A percentile compares a stretch with the other conserved stretches of the same genome.
Conservation (phyloP, 2,888 invertebrate genomes). For the Scotopteryx bipunctaria region DNA sequence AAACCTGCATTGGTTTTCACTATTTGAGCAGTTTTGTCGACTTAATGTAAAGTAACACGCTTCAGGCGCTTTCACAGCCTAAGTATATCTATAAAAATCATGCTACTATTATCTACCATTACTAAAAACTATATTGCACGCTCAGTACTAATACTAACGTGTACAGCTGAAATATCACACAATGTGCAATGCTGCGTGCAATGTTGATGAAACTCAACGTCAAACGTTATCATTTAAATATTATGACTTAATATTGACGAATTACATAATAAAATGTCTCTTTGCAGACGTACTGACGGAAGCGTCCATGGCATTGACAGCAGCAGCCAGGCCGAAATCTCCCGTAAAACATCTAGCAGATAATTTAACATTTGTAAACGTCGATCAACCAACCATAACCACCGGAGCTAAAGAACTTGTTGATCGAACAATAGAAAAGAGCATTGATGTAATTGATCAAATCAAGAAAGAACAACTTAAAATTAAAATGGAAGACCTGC, state of each 20-base stretch:
- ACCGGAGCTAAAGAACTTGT: constrained; percentile 82
- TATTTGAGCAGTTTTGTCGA: constrained; percentile 23
- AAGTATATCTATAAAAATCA: constrained; percentile 10
- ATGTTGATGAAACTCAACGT: constrained; percentile 4
- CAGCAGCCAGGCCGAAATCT: constrained; percentile 73
- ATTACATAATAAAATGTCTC: constrained; percentile 29
- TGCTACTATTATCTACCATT: constrained; percentile 14
- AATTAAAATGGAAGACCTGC: constrained; percentile 71
- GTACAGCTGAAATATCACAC: constrained; percentile 9
- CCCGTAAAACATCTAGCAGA: constrained; percentile 76
- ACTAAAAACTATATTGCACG: constrained; percentile 10
- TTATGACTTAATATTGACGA: not conserved
- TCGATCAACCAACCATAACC: constrained; percentile 80
- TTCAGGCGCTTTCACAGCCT: constrained; percentile 38
- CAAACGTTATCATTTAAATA: not conserved
- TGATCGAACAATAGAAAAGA: constrained; percentile 76
- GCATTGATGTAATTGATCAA: constrained; percentile 70
- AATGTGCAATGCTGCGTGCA: constrained; percentile 16
- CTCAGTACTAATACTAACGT: constrained; percentile 5
- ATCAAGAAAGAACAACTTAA: constrained; percentile 73
- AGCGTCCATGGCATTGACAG: constrained; percentile 65
- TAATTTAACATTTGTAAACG: constrained; percentile 74
- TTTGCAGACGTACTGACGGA: constrained; percentile 73
- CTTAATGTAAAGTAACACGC: constrained; percentile 30
- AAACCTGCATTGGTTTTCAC: constrained; percentile 34